Percentiles rank a stretch among this genome's conserved stretches.
Conservation (phyloP, 2,113 vertebrate species). For the Myiozetetes cayanensis region DNA sequence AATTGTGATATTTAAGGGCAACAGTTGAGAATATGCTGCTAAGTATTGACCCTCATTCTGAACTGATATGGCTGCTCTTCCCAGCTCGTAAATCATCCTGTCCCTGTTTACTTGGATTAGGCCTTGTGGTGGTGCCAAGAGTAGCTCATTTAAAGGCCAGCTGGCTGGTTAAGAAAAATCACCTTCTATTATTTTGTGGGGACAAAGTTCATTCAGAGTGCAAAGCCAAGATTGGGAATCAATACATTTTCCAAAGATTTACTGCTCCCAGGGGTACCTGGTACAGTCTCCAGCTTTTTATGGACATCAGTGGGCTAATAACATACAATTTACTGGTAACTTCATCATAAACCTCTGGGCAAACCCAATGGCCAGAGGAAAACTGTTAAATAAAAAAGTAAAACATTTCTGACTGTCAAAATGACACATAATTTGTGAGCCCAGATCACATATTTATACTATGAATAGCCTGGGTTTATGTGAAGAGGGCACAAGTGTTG, state of each 20-base stretch:
- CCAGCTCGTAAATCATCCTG: slow-evolving; percentile 23
- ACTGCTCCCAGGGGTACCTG: not conserved
- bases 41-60: not conserved
- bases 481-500: not conserved
- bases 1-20: not conserved
- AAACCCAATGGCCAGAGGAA: not conserved
- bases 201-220: slow-evolving; percentile 59
- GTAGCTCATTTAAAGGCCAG: slow-evolving; percentile 50
- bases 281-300: not conserved
- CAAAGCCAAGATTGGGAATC: slow-evolving; percentile 47
- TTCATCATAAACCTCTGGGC: not conserved
- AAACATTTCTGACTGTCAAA: not conserved
- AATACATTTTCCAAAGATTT: slow-evolving; percentile 40
- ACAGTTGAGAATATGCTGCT: not conserved
- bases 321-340: not conserved
- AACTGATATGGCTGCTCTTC: not conserved
- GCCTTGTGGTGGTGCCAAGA: not conserved
- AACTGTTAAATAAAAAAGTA: not conserved
- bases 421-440: not conserved
- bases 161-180: slow-evolving; percentile 53
- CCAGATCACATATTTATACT: too few relatives aligned
- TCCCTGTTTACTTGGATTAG: slow-evolving; percentile 12
- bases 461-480: not conserved
- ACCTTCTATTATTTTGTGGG: slow-evolving; percentile 40
- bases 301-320: not conserved